Evolutionary conservation across 2,888 invertebrate genomes (phyloP).

Genomic region (Metacarcinus magister): DNA sequence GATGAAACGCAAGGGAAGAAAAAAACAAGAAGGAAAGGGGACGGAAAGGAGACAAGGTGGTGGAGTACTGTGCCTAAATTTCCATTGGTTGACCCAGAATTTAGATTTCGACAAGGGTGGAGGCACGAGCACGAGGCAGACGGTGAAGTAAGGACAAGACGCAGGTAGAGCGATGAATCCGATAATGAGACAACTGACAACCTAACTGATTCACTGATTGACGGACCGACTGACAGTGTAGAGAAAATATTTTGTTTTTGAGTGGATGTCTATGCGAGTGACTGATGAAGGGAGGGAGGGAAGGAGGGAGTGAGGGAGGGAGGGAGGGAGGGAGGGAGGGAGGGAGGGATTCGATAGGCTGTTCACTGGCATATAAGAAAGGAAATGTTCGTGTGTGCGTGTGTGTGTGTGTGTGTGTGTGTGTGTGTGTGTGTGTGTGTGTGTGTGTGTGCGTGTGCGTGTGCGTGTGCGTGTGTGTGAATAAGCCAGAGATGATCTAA

Average conservation of each 20-base stretch:
- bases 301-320: background rate
- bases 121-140: too few species aligned
- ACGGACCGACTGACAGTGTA: too few species aligned
- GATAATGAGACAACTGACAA: too few species aligned
- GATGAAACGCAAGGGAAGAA: background rate
- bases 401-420: background rate
- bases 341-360: background rate
- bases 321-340: background rate
- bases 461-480: too few species aligned
- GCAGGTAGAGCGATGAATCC: too few species aligned
- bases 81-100: too few species aligned
- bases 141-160: too few species aligned
- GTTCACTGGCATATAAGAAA: background rate
- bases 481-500: background rate
- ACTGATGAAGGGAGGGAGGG: background rate
- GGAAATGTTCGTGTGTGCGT: background rate
- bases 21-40: background rate
- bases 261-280: background rate
- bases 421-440: background rate
- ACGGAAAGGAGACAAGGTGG: background rate
- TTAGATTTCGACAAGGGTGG: too few species aligned
- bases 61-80: too few species aligned
- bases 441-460: background rate
- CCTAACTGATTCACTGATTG: too few species aligned
- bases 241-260: too few species aligned